A percentile compares a stretch with the other conserved stretches of the same genome.
Conservation (phyloP, 2,113 vertebrate species). For the Poicephalus meyeri region DNA sequence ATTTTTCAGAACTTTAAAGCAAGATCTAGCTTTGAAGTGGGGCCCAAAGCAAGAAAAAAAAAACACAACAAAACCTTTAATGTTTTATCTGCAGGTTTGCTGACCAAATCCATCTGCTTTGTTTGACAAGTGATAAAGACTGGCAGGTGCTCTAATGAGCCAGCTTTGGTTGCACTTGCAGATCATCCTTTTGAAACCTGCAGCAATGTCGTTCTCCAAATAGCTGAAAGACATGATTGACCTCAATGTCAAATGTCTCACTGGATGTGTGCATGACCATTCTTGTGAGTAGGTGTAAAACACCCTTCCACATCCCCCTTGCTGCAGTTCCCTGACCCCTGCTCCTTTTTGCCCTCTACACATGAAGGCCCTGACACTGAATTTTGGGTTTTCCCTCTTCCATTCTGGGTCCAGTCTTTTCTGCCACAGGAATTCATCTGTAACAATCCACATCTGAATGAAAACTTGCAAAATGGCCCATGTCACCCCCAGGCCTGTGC, state of each 20-base stretch:
- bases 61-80: slow-evolving; percentile 38
- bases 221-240: slow-evolving; percentile 55
- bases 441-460: background rate
- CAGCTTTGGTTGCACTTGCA: slow-evolving; percentile 36
- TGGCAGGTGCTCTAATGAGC: slow-evolving; percentile 65
- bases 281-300: background rate
- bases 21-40: slow-evolving; percentile 53
- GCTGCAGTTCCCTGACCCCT: background rate
- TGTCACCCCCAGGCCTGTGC: background rate
- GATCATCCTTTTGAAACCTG: slow-evolving; percentile 42
- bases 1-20: slow-evolving; percentile 63
- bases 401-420: background rate
- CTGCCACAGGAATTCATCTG: accelerated
- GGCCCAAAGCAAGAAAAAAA: slow-evolving; percentile 3
- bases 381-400: background rate
- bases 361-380: too few species aligned
- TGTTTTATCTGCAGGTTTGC: slow-evolving; percentile 61
- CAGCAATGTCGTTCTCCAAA: slow-evolving; percentile 7
- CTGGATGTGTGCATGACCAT: slow-evolving; percentile 28
- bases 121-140: slow-evolving; percentile 68
- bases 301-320: background rate
- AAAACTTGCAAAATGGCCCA: background rate
- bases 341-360: background rate
- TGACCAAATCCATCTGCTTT: slow-evolving; percentile 57
- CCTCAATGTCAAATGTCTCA: slow-evolving; percentile 49